phyloP scores from a whole-genome alignment of 2,888 invertebrate species.

The Dione vanillae region DNA sequence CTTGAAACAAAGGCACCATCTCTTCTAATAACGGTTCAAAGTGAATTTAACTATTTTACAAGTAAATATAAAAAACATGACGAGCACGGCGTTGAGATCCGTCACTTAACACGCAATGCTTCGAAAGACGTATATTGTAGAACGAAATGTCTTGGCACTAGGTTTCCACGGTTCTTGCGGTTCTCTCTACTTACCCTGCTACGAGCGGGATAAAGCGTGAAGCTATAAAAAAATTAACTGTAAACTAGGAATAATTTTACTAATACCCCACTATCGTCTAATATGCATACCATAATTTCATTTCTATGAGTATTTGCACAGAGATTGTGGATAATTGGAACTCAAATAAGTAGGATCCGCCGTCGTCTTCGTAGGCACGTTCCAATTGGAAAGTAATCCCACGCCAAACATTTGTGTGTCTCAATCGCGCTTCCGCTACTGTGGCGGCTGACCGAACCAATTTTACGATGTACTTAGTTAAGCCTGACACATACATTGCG shows the following conservation, averaged over 20 bases:
- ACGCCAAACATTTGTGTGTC: conserved; percentile 80
- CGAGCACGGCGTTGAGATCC: too few relatives aligned
- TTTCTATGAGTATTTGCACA: conserved; percentile 70
- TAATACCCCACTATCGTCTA: conserved; percentile 48
- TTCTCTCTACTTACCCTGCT: too few relatives aligned
- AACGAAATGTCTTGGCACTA: too few relatives aligned
- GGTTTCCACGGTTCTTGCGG: too few relatives aligned
- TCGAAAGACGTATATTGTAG: too few relatives aligned
- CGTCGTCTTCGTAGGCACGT: conserved; percentile 80
- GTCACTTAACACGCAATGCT: too few relatives aligned
- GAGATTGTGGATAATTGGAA: conserved; percentile 77
- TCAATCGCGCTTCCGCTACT: conserved; percentile 67
- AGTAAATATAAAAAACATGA: too few relatives aligned
- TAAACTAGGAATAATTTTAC: neutral
- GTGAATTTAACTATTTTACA: too few relatives aligned
- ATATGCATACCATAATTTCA: conserved; percentile 74
- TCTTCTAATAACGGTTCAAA: too few relatives aligned
- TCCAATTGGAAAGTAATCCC: conserved; percentile 82
- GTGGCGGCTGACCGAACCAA: conserved; percentile 31
- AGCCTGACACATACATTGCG: conserved; percentile 26
- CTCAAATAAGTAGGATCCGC: conserved; percentile 75
- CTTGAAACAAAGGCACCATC: too few relatives aligned
- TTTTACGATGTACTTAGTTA: neutral
- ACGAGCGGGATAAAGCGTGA: too few relatives aligned
- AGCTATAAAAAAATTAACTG: neutral